A percentile compares a stretch with the other conserved stretches of the same genome.
Conservation (phyloP, 2,113 vertebrate species). For the Danionella cerebrum region DNA sequence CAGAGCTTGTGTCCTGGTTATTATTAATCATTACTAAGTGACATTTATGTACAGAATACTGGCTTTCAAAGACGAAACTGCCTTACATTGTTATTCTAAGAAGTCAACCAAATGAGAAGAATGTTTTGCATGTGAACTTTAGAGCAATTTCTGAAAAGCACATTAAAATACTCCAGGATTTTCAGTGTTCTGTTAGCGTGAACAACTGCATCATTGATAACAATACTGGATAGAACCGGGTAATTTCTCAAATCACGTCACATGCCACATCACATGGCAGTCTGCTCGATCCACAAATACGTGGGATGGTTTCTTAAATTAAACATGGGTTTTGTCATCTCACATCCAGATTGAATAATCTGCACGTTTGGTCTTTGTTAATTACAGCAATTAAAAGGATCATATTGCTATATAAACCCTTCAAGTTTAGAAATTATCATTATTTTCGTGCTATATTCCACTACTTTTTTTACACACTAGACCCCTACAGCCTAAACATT, state of each 20-base stretch:
- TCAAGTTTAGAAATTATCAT: too few species aligned
- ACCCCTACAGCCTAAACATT: too few species aligned
- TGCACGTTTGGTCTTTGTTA: too few species aligned
- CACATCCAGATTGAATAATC: background rate
- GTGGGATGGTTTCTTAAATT: background rate
- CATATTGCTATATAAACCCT: too few species aligned
- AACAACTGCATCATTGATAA: background rate
- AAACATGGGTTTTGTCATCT: background rate
- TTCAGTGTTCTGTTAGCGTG: background rate
- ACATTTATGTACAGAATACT: background rate
- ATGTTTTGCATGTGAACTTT: too few species aligned
- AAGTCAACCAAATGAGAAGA: too few species aligned
- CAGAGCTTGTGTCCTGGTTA: background rate
- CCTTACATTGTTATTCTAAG: too few species aligned
- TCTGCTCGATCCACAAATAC: background rate
- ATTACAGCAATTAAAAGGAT: too few species aligned
- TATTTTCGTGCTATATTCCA: too few species aligned
- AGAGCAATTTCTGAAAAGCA: too few species aligned
- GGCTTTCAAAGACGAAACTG: too few species aligned
- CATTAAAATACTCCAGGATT: background rate
- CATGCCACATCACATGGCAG: background rate
- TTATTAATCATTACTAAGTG: background rate
- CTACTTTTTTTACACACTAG: too few species aligned
- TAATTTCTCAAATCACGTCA: constrained; percentile 5
- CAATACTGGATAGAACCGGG: background rate